Percentiles rank a stretch among this genome's conserved stretches.
Evolutionary conservation across 2,888 invertebrate genomes (phyloP).

Genomic region (Latrodectus hesperus): DNA sequence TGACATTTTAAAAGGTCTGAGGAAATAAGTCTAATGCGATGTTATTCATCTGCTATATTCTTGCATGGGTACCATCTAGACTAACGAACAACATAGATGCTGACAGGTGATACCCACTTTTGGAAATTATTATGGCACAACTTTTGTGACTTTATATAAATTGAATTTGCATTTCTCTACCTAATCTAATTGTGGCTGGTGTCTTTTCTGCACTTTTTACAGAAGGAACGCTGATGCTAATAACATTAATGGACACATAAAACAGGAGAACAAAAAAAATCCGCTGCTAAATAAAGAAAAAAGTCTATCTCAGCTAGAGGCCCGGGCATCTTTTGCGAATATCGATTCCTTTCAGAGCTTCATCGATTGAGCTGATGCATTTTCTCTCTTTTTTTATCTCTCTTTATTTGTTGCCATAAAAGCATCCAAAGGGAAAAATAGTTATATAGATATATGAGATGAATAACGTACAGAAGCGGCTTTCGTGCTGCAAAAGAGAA

Average conservation of each 20-base stretch:
- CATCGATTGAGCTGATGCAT: conserved; percentile 31
- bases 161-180: too few relatives aligned
- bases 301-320: neutral
- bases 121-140: too few relatives aligned
- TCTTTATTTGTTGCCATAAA: conserved; percentile 51
- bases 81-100: too few relatives aligned
- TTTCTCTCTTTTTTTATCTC: conserved; percentile 9
- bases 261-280: conserved; percentile 23
- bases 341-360: conserved; percentile 22
- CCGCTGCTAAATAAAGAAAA: conserved; percentile 24
- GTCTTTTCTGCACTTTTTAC: too few relatives aligned
- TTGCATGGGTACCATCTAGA: too few relatives aligned
- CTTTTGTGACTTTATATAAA: too few relatives aligned
- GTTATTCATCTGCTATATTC: too few relatives aligned
- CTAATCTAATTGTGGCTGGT: too few relatives aligned
- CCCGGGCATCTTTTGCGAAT: conserved; percentile 8
- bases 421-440: conserved; percentile 27
- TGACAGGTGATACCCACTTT: too few relatives aligned
- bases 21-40: too few relatives aligned
- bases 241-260: conserved; percentile 56
- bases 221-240: conserved; percentile 23
- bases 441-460: conserved; percentile 36
- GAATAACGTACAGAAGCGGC: conserved; percentile 27
- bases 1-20: too few relatives aligned
- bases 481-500: neutral